Evolutionary conservation across 1,140 invertebrate genomes (phyloP).

Genomic region (Micrasema longulum): DNA sequence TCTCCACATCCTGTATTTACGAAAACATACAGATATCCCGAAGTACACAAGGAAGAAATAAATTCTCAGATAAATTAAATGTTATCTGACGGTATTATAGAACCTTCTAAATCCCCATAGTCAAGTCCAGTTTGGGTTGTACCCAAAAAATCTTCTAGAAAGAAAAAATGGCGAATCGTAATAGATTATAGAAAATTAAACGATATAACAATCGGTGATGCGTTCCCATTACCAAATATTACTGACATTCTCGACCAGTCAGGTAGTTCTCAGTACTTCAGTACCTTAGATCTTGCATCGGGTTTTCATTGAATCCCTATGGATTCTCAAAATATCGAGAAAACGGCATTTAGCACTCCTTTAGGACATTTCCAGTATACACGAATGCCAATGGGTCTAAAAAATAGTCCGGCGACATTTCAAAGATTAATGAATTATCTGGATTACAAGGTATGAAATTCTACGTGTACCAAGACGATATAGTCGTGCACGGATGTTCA

Average conservation of each 20-base stretch:
- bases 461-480: conserved; percentile 65
- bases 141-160: conserved; percentile 61
- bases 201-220: conserved; percentile 59
- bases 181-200: conserved; percentile 61
- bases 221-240: conserved; percentile 68
- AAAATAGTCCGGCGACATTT: conserved; percentile 58
- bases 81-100: conserved; percentile 61
- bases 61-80: conserved; percentile 61
- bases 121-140: conserved; percentile 60
- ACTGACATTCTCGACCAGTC: conserved; percentile 58
- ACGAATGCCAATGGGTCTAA: conserved; percentile 59
- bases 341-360: conserved; percentile 61
- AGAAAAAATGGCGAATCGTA: conserved; percentile 60
- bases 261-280: conserved; percentile 57
- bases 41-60: conserved; percentile 60
- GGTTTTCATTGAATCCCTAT: conserved; percentile 59
- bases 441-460: conserved; percentile 48
- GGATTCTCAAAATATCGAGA: conserved; percentile 54
- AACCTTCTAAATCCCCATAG: conserved; percentile 57
- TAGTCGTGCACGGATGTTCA: conserved; percentile 49
- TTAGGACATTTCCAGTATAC: conserved; percentile 54
- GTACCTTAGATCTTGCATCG: conserved; percentile 57
- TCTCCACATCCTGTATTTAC: conserved; percentile 17
- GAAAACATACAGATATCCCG: conserved; percentile 58
- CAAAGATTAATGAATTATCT: conserved; percentile 57